A percentile compares a stretch with the other conserved stretches of the same genome.
Conservation (phyloP, 2,113 vertebrate species). For the Pelvicachromis taeniatus region DNA sequence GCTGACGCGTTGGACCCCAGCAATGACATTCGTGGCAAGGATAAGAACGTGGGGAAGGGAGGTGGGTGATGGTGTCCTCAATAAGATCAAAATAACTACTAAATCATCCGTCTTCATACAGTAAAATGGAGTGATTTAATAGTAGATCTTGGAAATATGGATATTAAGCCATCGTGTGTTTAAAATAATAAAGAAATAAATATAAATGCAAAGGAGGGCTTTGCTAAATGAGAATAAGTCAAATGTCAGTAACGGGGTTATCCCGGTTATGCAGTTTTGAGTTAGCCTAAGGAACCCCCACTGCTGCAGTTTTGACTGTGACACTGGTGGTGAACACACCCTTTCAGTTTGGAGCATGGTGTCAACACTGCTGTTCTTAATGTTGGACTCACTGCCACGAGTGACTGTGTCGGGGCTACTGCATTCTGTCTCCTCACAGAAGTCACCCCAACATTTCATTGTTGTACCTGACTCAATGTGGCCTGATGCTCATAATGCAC, state of each 20-base stretch:
- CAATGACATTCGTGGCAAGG: constrained; percentile 71
- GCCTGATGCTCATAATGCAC: not conserved
- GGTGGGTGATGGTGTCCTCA: constrained; percentile 47
- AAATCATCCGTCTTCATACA: not conserved
- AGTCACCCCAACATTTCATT: not conserved
- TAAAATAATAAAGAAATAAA: too few species aligned
- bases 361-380: not conserved
- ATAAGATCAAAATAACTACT: not conserved
- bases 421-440: not conserved
- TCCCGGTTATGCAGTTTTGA: not conserved
- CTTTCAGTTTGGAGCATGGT: not conserved
- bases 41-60: constrained; percentile 49
- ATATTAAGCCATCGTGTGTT: not conserved
- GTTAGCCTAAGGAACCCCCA: not conserved
- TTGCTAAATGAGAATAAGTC: not conserved
- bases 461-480: not conserved
- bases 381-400: not conserved
- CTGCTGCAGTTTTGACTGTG: not conserved
- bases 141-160: not conserved
- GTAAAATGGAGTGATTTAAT: not conserved
- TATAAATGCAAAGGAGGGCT: not conserved
- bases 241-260: not conserved
- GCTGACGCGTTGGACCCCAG: constrained; percentile 78
- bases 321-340: not conserved
- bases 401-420: not conserved